Percentiles rank a stretch among this genome's conserved stretches.
These are phyloP conservation scores for Podabrus alpinus DNA, from an alignment of 2,888 invertebrate genomes.

Conservation along the genomic window DNA sequence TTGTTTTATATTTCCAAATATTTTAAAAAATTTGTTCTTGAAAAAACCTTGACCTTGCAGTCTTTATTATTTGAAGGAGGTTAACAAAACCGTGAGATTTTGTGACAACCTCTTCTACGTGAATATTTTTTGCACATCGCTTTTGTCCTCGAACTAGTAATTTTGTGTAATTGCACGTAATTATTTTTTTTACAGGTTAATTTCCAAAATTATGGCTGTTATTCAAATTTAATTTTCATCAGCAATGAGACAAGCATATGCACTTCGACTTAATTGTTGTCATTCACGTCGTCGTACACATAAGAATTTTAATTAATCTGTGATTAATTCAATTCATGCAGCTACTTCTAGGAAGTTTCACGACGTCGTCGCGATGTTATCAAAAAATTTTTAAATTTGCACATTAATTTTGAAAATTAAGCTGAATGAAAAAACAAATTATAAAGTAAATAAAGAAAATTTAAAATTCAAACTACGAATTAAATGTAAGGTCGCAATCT, in stretches of 20 bases:
- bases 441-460: neutral
- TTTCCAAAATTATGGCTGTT: neutral
- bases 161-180: neutral
- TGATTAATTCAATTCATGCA: neutral
- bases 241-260: neutral
- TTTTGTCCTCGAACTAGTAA: neutral
- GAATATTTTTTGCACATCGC: neutral
- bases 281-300: neutral
- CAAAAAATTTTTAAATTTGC: neutral
- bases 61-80: constrained; percentile 13
- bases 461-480: neutral
- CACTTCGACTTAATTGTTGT: neutral
- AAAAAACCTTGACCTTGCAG: constrained; percentile 17
- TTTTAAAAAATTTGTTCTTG: neutral
- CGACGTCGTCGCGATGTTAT: neutral
- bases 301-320: neutral
- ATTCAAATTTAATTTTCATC: neutral
- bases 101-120: constrained; percentile 9
- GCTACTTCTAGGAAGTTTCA: neutral
- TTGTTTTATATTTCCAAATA: neutral
- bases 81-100: constrained; percentile 24
- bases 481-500: neutral
- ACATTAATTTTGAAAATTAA: neutral
- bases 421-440: neutral
- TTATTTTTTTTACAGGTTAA: neutral